Conservation (phyloP, 2,888 invertebrate genomes). For the Meganola albula region DNA sequence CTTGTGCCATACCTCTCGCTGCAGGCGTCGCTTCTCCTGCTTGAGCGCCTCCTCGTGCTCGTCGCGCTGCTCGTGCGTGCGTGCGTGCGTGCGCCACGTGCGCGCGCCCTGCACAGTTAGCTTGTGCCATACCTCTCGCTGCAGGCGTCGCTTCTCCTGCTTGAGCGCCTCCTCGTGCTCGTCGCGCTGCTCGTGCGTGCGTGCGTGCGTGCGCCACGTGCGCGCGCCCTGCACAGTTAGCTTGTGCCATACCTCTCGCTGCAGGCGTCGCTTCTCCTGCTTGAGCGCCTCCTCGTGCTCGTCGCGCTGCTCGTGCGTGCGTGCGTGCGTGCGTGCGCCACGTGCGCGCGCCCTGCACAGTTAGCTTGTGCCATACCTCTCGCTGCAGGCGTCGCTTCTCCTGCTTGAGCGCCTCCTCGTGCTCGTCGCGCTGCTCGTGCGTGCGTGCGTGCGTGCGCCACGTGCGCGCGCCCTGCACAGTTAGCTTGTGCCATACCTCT, state of each 20-base stretch:
- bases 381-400: slow-evolving; percentile 95
- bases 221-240: too few species aligned
- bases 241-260: slow-evolving; percentile 89
- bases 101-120: too few species aligned
- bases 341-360: slow-evolving; percentile 96
- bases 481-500: slow-evolving; percentile 87
- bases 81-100: slow-evolving; percentile 96
- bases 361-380: slow-evolving; percentile 87
- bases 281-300: slow-evolving; percentile 96
- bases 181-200: slow-evolving; percentile 96
- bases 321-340: slow-evolving; percentile 94
- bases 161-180: slow-evolving; percentile 96
- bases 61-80: slow-evolving; percentile 96
- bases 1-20: slow-evolving; percentile 89
- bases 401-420: slow-evolving; percentile 95
- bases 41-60: slow-evolving; percentile 96
- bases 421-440: slow-evolving; percentile 94
- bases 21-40: slow-evolving; percentile 93
- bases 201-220: slow-evolving; percentile 96
- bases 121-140: slow-evolving; percentile 89
- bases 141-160: slow-evolving; percentile 93
- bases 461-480: slow-evolving; percentile 96
- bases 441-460: slow-evolving; percentile 97
- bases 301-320: slow-evolving; percentile 95
- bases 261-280: slow-evolving; percentile 93